Percentiles rank a stretch among this genome's conserved stretches.
Evolutionary conservation across 2,888 invertebrate species (phyloP).

Genomic region (Eristalinus sepulchralis): DNA sequence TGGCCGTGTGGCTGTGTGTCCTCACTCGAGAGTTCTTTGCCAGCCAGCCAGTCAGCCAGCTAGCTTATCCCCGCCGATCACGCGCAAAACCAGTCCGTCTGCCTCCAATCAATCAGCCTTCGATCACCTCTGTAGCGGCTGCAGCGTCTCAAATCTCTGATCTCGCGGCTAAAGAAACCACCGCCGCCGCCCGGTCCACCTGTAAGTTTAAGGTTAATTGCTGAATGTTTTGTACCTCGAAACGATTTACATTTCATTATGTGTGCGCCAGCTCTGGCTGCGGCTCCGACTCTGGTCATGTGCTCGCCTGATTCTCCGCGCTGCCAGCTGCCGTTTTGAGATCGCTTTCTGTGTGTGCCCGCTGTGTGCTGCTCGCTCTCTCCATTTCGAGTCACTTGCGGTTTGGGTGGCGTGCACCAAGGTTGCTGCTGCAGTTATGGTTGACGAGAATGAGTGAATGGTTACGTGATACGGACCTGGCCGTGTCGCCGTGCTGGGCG

Average conservation of each 20-base stretch:
- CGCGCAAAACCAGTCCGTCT: background rate
- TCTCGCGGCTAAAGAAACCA: background rate
- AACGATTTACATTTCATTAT: slow-evolving; percentile 37
- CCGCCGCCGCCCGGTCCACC: slow-evolving; percentile 33
- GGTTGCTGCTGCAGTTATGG: slow-evolving; percentile 50
- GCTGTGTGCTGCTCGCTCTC: too few relatives aligned
- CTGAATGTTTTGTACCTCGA: background rate
- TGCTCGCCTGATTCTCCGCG: background rate
- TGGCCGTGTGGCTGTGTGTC: background rate
- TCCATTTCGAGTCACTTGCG: background rate
- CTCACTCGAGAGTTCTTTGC: background rate
- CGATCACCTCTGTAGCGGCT: background rate
- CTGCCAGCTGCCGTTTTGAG: slow-evolving; percentile 32
- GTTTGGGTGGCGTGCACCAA: slow-evolving; percentile 46
- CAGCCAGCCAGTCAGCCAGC: background rate
- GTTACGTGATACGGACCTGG: slow-evolving; percentile 55
- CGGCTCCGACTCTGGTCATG: background rate
- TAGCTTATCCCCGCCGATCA: background rate
- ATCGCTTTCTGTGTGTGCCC: slow-evolving; percentile 4
- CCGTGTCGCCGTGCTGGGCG: slow-evolving; percentile 2
- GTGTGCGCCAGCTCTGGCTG: background rate
- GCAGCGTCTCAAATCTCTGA: background rate
- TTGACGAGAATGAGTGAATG: slow-evolving; percentile 30
- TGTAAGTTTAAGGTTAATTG: slow-evolving; percentile 65
- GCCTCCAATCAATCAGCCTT: slow-evolving; percentile 31